Evolutionary conservation across 1,140 invertebrate species (phyloP).

Genomic region (Cydia fagiglandana): DNA sequence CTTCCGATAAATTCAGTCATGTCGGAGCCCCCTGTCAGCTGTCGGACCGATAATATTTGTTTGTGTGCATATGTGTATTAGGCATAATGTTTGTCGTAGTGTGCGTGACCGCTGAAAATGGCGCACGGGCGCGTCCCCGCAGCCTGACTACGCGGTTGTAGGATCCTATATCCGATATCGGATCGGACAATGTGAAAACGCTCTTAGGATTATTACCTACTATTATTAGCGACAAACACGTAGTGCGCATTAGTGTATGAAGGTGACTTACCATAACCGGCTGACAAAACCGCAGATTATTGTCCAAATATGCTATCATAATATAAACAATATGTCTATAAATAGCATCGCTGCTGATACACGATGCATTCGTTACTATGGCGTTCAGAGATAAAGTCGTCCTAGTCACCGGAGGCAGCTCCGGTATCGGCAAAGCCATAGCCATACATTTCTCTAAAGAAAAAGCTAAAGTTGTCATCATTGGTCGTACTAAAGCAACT

Average conservation of each 20-base stretch:
- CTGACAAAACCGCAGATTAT: not conserved
- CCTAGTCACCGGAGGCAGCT: constrained; percentile 19
- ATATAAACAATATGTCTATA: not conserved
- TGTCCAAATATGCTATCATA: not conserved
- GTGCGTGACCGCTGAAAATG: no score
- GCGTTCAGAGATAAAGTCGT: constrained; percentile 27
- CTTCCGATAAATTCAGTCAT: no score
- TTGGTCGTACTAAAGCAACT: constrained; percentile 7
- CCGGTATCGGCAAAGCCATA: constrained; percentile 28
- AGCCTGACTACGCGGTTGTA: no score
- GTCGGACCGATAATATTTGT: no score
- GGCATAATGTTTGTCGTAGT: no score
- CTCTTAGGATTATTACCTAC: no score
- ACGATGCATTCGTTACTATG: constrained; percentile 13
- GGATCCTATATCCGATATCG: no score
- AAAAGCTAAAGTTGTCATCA: constrained; percentile 19
- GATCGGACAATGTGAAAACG: no score
- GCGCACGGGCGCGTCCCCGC: no score
- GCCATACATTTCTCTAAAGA: constrained; percentile 32
- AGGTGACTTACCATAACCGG: not conserved
- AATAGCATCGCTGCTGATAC: not conserved
- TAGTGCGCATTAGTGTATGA: not conserved
- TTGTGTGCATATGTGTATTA: no score
- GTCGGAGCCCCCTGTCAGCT: no score
- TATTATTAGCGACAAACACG: no score